A percentile compares a stretch with the other conserved stretches of the same genome.
Conservation (phyloP, 2,888 invertebrate genomes). For the Pachycephus smyrnensis region DNA sequence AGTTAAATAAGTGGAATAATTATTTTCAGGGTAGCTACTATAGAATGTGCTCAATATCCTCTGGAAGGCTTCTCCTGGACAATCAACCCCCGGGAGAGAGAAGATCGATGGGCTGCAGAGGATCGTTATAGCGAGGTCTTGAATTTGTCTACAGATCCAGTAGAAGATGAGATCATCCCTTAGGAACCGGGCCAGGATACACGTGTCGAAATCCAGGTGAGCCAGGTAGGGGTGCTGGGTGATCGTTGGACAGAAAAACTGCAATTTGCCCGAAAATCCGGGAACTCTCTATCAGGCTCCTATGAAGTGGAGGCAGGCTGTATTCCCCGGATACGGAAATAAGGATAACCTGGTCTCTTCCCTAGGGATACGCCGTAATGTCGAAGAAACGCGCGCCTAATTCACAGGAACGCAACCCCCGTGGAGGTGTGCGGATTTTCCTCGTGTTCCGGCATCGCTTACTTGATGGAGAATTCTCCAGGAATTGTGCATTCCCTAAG, state of each 20-base stretch:
- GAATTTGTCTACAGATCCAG: background rate
- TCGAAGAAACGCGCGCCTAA: constrained; percentile 54
- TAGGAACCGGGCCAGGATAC: background rate
- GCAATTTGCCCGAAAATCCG: constrained; percentile 61
- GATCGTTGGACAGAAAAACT: constrained; percentile 48
- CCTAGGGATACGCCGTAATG: constrained; percentile 10
- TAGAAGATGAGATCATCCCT: background rate
- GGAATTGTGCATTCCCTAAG: background rate
- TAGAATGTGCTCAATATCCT: background rate
- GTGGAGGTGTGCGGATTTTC: constrained; percentile 33
- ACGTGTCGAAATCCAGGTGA: constrained; percentile 35
- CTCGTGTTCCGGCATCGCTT: background rate
- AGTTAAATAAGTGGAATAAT: background rate
- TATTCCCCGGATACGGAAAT: background rate
- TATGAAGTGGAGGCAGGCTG: constrained; percentile 39
- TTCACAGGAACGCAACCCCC: constrained; percentile 56
- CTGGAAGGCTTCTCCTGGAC: background rate
- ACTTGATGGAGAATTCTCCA: background rate
- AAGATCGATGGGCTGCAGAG: background rate
- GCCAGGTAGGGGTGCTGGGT: constrained; percentile 4
- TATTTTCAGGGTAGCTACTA: background rate
- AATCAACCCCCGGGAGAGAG: background rate
- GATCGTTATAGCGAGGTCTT: too few species aligned
- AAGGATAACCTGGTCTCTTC: background rate
- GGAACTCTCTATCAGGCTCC: constrained; percentile 54